These are phyloP conservation scores for Solenopsis invicta DNA, from an alignment of 1,140 invertebrate genomes.

Conservation along the genomic window DNA sequence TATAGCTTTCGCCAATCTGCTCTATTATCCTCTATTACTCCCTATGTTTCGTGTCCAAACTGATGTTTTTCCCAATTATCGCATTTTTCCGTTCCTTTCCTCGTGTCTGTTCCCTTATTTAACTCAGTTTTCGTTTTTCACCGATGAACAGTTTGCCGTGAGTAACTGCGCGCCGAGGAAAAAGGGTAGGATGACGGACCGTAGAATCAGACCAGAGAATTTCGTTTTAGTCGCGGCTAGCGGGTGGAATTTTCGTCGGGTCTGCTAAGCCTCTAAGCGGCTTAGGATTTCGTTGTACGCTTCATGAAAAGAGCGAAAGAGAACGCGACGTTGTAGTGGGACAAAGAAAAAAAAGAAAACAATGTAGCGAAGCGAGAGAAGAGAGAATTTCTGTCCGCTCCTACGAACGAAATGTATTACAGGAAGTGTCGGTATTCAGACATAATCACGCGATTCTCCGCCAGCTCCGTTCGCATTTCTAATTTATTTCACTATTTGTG, in stretches of 20 bases:
- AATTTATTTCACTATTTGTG: constrained; percentile 52
- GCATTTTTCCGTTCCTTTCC: not conserved
- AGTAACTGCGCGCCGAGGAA: constrained; percentile 8
- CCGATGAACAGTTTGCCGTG: constrained; percentile 11
- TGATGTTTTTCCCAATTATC: not conserved
- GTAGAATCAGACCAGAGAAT: constrained; percentile 59
- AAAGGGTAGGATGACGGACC: not conserved
- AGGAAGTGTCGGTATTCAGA: constrained; percentile 63
- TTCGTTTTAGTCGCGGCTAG: constrained; percentile 57
- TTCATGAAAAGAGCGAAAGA: constrained; percentile 60
- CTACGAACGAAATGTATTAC: constrained; percentile 60
- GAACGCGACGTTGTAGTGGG: constrained; percentile 25
- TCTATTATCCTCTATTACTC: not conserved
- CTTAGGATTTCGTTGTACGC: constrained; percentile 82
- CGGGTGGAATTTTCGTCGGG: constrained; percentile 83
- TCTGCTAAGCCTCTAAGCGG: constrained; percentile 84
- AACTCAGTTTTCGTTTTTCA: constrained; percentile 18
- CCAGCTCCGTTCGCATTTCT: constrained; percentile 43
- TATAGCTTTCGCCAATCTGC: constrained; percentile 10
- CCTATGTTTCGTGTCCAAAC: not conserved
- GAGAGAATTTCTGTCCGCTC: constrained; percentile 58
- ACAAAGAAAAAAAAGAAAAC: constrained; percentile 39
- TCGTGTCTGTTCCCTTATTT: not conserved
- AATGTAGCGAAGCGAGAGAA: constrained; percentile 39
- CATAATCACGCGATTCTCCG: constrained; percentile 45